Base-by-base conservation (phyloP, 2,888 invertebrate genomes). In the Pterostichus niger region DNA sequence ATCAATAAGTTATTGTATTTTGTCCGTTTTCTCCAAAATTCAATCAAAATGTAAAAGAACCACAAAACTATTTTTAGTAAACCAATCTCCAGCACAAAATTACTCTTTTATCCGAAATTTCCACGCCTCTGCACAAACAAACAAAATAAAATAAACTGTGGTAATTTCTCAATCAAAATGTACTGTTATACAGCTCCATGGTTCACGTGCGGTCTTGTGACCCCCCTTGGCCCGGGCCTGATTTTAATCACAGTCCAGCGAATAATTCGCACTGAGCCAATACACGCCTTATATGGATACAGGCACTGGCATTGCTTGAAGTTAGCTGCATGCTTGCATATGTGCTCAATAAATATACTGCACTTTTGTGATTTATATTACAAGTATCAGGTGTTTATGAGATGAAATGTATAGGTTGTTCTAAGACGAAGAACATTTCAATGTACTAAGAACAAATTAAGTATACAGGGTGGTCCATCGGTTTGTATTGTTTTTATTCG, bases 221-320 rank as follows among this genome's bases (percentile, higher is more conserved):
- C 35, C 44, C 44, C 35, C 68, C 68, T 54, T 40, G 44, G 68
- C 44, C 44, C 68, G 68, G 35, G 33, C 68, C 68, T 68, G 44
- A 13, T 33, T 54, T 68, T 68, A 68, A 68, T 68, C 68, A 40
- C 68, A 44, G 17, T 24, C 24, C 24, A 24, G 3, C 24, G 24
- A 68, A 33, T 68, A 68, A 68, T 68, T 68, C 68, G 68, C 68
- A 68, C 44, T 59, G 59, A 17, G 11, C 59, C 24, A 24, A 31
- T 59, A 59, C 31, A 24, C 10, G 35, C 68, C 68, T 68, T 68
- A 68, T 40, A 40, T 6, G 68, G 44, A n/a, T 2, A 24, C 24
- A 24, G 68, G 6, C 3, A 11, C 13, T 54, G 2, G 54, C 54
- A 4, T 54, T 54, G 15, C 13, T 54, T 11, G 13, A 10, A 5